Base-by-base conservation (phyloP, 2,797 vertebrate genomes). In the Pygocentrus nattereri region DNA sequence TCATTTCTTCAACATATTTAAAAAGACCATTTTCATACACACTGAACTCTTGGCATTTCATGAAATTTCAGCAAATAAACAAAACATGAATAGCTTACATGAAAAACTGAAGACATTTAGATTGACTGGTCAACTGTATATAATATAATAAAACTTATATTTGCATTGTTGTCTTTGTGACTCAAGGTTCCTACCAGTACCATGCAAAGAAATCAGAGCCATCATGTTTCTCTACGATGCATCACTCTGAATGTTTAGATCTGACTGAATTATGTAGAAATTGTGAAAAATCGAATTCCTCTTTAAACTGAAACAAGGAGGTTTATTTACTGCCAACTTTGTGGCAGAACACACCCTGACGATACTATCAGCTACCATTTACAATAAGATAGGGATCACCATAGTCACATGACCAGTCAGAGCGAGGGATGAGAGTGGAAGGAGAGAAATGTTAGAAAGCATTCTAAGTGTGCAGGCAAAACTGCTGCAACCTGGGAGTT, bases 341-440 rank as follows among this genome's bases (percentile, higher is more conserved):
- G 5, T 59, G 11, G 47, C 19, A 70, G 18, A 59, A 16, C 54
- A 44, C n/a, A 68, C 71, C 65, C 73, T 76, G 52, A 72, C 79
- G 78, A 67, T 67, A 44, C 64, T 79, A 70, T 82, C 38, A 5
- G 4, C 30, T 49, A 56, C 38, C 16, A 62, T 74, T 82, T 54
- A 44, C 52, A n/a, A 44, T 12, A 23, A 79, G 73, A 79, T 73
- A 80, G 62, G 49, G 69, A 87, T 80, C 79, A 80, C 82, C 82
- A 69, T 11, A 59, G 54, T 83, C 84, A 83, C 31, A 49, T 80
- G 82, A 82, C 49, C 71, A 64, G 31, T 18, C n/a, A 50, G 67
- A 23, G 52, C 31, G 58, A 49, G 61, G 59, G 58, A 62, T 68
- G 31, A 74, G 12, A 23, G 31, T 52, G 10, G 5, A 5, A 41